Evolutionary conservation across 1,140 invertebrate species (phyloP), one percentile per base, ranked within the genome.

Genomic region (Papilio polyxenes): DNA sequence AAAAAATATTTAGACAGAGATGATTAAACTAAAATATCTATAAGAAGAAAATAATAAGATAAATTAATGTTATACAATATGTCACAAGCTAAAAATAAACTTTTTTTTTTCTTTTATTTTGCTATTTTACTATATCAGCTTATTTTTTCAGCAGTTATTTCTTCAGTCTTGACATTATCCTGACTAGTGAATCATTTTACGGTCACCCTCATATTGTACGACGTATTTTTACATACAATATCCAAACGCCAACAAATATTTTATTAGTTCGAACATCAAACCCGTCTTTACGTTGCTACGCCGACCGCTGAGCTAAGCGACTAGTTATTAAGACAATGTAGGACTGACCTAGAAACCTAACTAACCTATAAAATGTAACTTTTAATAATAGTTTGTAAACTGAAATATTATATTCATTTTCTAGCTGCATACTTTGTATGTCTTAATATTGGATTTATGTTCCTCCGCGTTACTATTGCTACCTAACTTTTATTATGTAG

Each of bases 361-460:
- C 65, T 65, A 65, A 65, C 20, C 65, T 72, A 72, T 72, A 72
- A 72, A 72, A 72, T 72, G 65, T 72, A 72, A 72, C 65, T 72
- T 40, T 72, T 72, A 37, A 72, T 72, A 72, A 72, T 72, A 72
- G 31, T 72, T 72, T 13, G 31, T 72, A 72, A 72, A 72, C 5
- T 72, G 65, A 31, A 72, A 72, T 72, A 72, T 72, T 72, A 72
- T 72, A 72, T 72, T 72, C 65, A 72, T 72, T 72, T 72, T 15
- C 65, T 72, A 31, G 65, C 65, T 40, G 31, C 65, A 72, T 72
- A 72, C 65, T 72, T 72, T 72, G 65, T 65, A 65, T 65, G 62
- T 72, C 15, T 72, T 72, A 72, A 72, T 72, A 72, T 72, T 37
- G 31, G 65, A 72, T 72, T 72, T 72, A 72, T 72, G 65, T 72